Evolutionary conservation across 2,888 invertebrate genomes (phyloP).

Genomic region (Eilema depressum): DNA sequence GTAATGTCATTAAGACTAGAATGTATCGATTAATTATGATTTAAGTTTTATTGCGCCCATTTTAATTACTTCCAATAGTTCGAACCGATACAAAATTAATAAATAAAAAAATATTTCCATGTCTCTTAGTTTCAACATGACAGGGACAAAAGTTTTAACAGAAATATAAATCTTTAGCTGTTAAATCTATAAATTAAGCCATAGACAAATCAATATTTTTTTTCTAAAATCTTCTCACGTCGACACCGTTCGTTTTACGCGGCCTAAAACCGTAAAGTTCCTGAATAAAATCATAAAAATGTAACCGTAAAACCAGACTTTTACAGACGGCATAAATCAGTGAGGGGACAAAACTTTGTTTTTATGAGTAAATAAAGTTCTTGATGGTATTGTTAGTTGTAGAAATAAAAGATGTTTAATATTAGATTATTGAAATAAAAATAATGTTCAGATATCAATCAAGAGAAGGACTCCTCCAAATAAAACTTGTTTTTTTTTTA

Average conservation of each 20-base stretch:
- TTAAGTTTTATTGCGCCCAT: neutral
- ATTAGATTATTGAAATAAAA: neutral
- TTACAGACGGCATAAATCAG: conserved; percentile 50
- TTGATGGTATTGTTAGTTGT: conserved; percentile 14
- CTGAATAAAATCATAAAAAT: conserved; percentile 51
- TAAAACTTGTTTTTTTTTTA: neutral
- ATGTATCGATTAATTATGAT: conserved; percentile 1
- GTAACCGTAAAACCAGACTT: conserved; percentile 44
- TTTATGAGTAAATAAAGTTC: conserved; percentile 48
- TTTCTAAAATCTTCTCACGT: conserved; percentile 42
- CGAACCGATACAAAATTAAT: neutral
- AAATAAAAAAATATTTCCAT: neutral
- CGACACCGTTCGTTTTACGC: conserved; percentile 31
- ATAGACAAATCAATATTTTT: conserved; percentile 2
- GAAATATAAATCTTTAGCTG: neutral
- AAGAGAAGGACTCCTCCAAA: neutral
- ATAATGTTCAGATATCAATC: neutral
- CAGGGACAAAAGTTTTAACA: neutral
- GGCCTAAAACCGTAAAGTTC: conserved; percentile 44
- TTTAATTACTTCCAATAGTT: neutral
- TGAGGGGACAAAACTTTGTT: conserved; percentile 43
- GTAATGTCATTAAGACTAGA: neutral
- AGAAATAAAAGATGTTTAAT: conserved; percentile 3
- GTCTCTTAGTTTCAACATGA: neutral
- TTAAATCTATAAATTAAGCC: conserved; percentile 8